phyloP scores from a whole-genome alignment of 2,797 vertebrate genomes.

The Oreochromis mossambicus region DNA sequence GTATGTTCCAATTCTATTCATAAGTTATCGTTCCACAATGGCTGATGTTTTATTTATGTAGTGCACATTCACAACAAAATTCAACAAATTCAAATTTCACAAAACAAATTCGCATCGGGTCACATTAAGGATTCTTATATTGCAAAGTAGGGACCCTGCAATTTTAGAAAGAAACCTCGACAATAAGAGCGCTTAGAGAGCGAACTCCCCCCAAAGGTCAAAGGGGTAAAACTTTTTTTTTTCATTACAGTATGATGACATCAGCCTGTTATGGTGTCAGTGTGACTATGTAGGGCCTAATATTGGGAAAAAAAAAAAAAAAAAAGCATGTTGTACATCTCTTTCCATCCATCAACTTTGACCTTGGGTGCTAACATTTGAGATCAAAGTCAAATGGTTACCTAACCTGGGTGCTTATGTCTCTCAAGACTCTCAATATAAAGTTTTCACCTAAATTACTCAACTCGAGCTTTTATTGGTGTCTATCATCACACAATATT shows the following conservation, averaged over 20 bases:
- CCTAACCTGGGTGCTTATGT: not conserved
- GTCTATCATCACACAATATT: not conserved
- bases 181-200: not conserved
- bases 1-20: slow-evolving; percentile 68
- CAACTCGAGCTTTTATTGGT: not conserved
- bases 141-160: not conserved
- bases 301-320: not conserved
- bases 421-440: not conserved
- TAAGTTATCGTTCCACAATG: not conserved
- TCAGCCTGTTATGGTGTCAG: not conserved
- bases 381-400: not conserved
- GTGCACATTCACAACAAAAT: not conserved
- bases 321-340: not conserved
- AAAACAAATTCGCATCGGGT: not conserved
- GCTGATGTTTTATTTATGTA: not conserved
- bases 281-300: not conserved
- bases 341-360: not conserved
- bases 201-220: not conserved
- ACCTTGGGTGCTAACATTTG: not conserved
- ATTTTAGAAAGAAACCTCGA: not conserved
- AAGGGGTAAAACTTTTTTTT: not conserved
- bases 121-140: not conserved
- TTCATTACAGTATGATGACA: not conserved
- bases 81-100: not conserved
- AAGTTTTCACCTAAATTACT: not conserved